Evolutionary conservation across 2,797 vertebrate species (phyloP), one percentile per base, ranked within the genome.

Genomic region (Dipus sagitta): DNA sequence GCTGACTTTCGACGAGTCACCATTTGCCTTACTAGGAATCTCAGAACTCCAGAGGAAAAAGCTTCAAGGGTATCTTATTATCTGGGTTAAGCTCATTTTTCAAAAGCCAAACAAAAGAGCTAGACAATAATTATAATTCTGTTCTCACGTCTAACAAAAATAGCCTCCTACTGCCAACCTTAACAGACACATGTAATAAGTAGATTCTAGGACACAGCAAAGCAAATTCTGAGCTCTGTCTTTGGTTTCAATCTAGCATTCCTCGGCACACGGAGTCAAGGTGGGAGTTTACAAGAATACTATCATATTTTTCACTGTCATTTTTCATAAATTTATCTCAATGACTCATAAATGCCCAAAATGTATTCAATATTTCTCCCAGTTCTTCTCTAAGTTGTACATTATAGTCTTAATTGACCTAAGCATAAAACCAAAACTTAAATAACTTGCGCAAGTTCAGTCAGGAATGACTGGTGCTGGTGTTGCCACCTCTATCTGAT

Each of bases 81-180:
- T 88, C 52, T 70, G 14, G 6, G 12, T 76, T 80, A 92, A 93
- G 77, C 4, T 83, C 34, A 47, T 47, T 68, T 78, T 58, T 32
- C 76, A 90, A 94, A 86, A 80, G 47, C 4, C 88, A 90, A 86
- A 74, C 28, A 93, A 90, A 47, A n/a, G 15, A 92, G 47, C 17
- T 42, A 42, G 67, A 11, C 20, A 81, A 42, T 76, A 87, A 78
- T 62, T 70, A 47, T 54, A 7, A 86, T 74, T 52, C 18, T 84
- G 42, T 87, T 93, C 86, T 78, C 42, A 52, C 58, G 26, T 67
- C 88, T 93, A 83, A 20, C 64, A 82, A 90, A 82, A 72, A 12
- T 38, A 67, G 28, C 54, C 8, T 85, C 30, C 71, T 78, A 26
- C 64, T 75, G 60, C 32, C 24, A 20, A 1, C 34, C 67, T 71